Percentiles rank a stretch among this genome's conserved stretches.
Conservation (phyloP, 2,113 vertebrate species). For the Vidua macroura region DNA sequence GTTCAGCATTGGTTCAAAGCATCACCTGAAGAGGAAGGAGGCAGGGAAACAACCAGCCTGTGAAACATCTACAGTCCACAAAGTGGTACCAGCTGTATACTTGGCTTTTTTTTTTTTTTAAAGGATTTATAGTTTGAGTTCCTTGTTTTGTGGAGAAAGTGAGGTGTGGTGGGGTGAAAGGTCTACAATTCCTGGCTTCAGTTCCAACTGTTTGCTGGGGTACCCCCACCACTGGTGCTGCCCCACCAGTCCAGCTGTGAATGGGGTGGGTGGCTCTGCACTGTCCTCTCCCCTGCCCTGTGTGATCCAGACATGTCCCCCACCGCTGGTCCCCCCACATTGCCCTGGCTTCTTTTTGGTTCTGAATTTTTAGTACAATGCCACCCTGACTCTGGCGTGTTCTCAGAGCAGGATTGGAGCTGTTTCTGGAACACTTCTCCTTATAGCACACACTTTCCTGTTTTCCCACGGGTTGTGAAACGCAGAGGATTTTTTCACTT, state of each 20-base stretch:
- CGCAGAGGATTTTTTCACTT: slow-evolving; percentile 32
- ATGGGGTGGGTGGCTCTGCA: fast-evolving
- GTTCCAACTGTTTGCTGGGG: fast-evolving
- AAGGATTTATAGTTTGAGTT: not conserved
- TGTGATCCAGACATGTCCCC: not conserved
- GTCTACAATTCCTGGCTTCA: fast-evolving
- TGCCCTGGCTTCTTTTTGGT: not conserved
- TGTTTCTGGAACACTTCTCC: slow-evolving; percentile 17
- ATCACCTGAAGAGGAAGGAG: not conserved
- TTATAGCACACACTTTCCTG: not conserved
- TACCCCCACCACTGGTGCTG: not conserved
- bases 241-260: not conserved
- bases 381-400: fast-evolving
- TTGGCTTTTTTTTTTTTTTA: not conserved
- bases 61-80: not conserved
- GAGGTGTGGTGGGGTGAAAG: not conserved
- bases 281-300: not conserved
- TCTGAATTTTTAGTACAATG: not conserved
- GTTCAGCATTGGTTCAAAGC: not conserved
- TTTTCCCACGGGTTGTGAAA: slow-evolving; percentile 43
- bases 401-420: not conserved
- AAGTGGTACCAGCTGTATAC: not conserved
- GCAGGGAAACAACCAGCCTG: not conserved
- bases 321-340: fast-evolving
- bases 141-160: not conserved